phyloP scores from a whole-genome alignment of 2,113 vertebrate species.

The Suncus etruscus region DNA sequence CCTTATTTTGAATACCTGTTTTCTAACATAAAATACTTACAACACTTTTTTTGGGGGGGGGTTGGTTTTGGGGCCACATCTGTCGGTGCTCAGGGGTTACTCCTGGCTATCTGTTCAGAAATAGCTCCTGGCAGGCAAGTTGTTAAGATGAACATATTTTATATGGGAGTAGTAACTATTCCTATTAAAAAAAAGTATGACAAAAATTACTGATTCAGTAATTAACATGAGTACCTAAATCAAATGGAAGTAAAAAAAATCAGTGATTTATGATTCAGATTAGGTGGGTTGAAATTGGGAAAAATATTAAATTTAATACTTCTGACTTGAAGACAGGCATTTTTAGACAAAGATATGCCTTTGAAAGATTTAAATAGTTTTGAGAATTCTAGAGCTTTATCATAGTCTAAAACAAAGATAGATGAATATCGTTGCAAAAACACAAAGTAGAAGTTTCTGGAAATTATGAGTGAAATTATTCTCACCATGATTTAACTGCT shows the following conservation, averaged over 20 bases:
- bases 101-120: no score
- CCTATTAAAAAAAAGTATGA: not conserved
- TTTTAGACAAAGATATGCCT: not conserved
- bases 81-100: no score
- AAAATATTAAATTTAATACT: not conserved
- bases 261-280: constrained; percentile 15
- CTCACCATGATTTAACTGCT: not conserved
- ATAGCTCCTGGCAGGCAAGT: not conserved
- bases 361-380: not conserved
- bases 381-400: constrained; percentile 28
- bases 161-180: not conserved
- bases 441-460: not conserved
- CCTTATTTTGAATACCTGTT: not conserved
- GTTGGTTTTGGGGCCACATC: no score
- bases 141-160: constrained; percentile 14
- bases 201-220: constrained; percentile 40
- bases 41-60: constrained; percentile 2
- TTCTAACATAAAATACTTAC: constrained; percentile 5
- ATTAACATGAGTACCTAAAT: constrained; percentile 40
- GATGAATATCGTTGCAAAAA: not conserved
- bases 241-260: not conserved
- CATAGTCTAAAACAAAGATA: not conserved
- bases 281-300: not conserved
- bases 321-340: not conserved
- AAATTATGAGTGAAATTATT: constrained; percentile 2